These are phyloP conservation scores for Tinea trinotella DNA, from an alignment of 2,888 invertebrate species.

Conservation along the genomic window DNA sequence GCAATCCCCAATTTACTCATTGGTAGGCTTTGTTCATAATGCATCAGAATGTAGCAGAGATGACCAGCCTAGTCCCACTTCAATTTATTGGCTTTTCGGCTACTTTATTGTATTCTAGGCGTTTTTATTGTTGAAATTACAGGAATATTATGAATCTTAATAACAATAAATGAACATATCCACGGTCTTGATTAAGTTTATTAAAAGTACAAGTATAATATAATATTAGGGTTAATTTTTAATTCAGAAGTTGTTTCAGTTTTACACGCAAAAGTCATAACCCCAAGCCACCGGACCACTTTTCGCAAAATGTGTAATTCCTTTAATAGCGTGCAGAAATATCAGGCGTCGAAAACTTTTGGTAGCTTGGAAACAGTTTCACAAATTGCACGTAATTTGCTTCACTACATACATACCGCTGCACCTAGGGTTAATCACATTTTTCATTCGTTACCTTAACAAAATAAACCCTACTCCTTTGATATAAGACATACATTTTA, in stretches of 20 bases:
- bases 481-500: background rate
- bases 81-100: too few relatives aligned
- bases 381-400: conserved; percentile 51
- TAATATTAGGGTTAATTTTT: background rate
- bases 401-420: conserved; percentile 12
- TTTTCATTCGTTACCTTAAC: background rate
- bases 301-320: conserved; percentile 13
- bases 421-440: conserved; percentile 1
- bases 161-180: too few relatives aligned
- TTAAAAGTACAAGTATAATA: too few relatives aligned
- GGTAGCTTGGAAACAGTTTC: conserved; percentile 40
- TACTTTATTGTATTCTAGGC: too few relatives aligned
- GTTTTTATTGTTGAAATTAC: too few relatives aligned
- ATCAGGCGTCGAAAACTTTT: conserved; percentile 46
- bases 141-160: too few relatives aligned
- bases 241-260: conserved; percentile 1
- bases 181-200: too few relatives aligned
- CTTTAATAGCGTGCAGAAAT: conserved; percentile 29
- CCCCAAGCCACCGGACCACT: conserved; percentile 8
- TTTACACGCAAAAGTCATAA: conserved; percentile 9
- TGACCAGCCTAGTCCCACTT: too few relatives aligned
- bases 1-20: too few relatives aligned
- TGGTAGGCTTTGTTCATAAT: too few relatives aligned
- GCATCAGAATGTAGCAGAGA: too few relatives aligned
- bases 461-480: background rate